Conservation (phyloP, 2,113 vertebrate genomes). For the Ia io region DNA sequence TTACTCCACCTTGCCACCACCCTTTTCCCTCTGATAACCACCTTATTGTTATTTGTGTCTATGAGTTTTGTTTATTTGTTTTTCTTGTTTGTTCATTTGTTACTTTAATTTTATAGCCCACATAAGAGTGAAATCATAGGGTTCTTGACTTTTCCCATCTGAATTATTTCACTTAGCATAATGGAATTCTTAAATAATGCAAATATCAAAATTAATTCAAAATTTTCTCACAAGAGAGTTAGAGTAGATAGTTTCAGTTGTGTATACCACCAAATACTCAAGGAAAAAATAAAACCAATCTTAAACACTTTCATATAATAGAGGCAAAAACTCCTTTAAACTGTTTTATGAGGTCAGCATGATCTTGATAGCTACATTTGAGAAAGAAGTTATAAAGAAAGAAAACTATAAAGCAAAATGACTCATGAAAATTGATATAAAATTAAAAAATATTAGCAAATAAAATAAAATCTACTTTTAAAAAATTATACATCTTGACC, state of each 20-base stretch:
- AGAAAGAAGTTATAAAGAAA: not conserved
- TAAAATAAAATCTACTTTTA: not conserved
- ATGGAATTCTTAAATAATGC: not conserved
- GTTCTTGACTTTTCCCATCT: not conserved
- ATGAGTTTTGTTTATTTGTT: not conserved
- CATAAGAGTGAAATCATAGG: not conserved
- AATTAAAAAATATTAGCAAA: not conserved
- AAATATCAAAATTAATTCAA: constrained; percentile 38
- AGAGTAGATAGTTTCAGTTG: not conserved
- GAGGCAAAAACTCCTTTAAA: not conserved
- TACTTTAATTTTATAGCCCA: not conserved
- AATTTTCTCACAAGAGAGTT: not conserved
- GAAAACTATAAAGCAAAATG: not conserved
- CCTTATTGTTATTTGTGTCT: not conserved
- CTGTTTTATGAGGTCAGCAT: not conserved
- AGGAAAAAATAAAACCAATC: not conserved
- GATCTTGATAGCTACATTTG: not conserved
- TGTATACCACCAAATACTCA: not conserved
- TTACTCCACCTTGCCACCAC: not conserved
- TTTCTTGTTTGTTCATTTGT: not conserved
- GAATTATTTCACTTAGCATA: not conserved
- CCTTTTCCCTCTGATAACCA: not conserved
- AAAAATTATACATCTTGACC: not conserved
- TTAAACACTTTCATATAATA: not conserved
- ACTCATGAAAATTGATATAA: not conserved